phyloP scores from a whole-genome alignment of 37 sponge, comb jelly and placozoan genomes.

The Agelas oroides region DNA sequence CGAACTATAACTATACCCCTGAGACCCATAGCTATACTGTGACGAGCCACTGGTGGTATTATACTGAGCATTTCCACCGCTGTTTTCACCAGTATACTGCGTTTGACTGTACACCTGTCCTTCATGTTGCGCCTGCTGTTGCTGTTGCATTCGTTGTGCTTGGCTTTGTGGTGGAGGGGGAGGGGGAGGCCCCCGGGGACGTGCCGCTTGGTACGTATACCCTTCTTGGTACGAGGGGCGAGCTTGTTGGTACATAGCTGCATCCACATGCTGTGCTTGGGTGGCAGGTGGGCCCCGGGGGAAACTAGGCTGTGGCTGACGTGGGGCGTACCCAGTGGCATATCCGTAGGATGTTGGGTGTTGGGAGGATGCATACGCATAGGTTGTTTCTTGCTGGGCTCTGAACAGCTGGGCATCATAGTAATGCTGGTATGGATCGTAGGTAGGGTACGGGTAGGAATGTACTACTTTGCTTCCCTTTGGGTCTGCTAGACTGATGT shows the following conservation, averaged over 20 bases:
- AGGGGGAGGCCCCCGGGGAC: not conserved
- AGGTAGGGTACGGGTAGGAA: not conserved
- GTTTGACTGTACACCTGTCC: not conserved
- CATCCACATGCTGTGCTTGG: not conserved
- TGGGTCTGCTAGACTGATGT: slow-evolving; percentile 75
- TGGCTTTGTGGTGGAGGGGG: not conserved
- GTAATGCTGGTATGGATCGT: not conserved
- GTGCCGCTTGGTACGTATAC: not conserved
- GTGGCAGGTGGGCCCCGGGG: too few species aligned
- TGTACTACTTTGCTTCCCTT: slow-evolving; percentile 18
- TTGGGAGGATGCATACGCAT: not conserved
- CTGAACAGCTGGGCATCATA: not conserved
- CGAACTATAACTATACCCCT: too few species aligned
- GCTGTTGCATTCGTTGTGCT: not conserved
- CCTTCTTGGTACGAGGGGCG: not conserved
- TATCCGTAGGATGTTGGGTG: not conserved
- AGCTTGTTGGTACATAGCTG: not conserved
- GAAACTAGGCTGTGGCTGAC: not conserved
- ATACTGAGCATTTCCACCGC: too few species aligned
- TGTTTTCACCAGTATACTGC: not conserved
- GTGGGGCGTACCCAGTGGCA: not conserved
- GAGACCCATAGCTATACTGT: too few species aligned
- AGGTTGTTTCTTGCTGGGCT: not conserved
- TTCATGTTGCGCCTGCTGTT: not conserved
- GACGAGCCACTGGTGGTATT: too few species aligned